Conservation (phyloP, 2,113 vertebrate genomes). For the Pachycephala philippinensis region DNA sequence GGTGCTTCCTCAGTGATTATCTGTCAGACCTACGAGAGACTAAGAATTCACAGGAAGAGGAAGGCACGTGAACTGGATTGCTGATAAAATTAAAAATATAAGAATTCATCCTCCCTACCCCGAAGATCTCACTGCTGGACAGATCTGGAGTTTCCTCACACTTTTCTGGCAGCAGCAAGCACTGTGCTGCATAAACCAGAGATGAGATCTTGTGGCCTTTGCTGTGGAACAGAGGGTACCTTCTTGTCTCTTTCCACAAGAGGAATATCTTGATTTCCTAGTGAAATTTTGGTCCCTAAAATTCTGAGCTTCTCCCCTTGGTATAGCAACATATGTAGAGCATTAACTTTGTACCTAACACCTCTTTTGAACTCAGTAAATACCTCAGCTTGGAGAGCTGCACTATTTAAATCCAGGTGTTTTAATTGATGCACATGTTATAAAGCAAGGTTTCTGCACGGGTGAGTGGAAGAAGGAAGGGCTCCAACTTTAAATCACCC, state of each 20-base stretch:
- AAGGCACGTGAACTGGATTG: rapidly evolving
- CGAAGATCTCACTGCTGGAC: not conserved
- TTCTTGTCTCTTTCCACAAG: not conserved
- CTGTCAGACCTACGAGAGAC: not conserved
- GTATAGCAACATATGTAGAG: not conserved
- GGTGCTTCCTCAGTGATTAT: not conserved
- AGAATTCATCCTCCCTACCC: not conserved
- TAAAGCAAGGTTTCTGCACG: not conserved
- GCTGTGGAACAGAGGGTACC: too few relatives aligned
- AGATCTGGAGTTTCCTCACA: not conserved
- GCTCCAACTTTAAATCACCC: not conserved
- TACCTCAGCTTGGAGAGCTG: not conserved
- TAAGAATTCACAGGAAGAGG: not conserved
- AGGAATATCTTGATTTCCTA: not conserved
- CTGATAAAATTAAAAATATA: not conserved
- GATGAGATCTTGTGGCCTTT: not conserved
- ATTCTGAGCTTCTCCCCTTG: not conserved
- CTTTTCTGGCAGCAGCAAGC: not conserved
- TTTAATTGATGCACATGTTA: rapidly evolving
- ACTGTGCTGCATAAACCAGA: not conserved
- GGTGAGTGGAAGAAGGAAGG: not conserved
- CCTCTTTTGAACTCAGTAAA: not conserved
- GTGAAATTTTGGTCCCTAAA: not conserved
- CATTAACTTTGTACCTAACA: not conserved
- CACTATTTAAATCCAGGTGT: rapidly evolving